Base-by-base conservation (phyloP, 64 coral and sea anemone species). In the Cladopsammia gracilis region DNA sequence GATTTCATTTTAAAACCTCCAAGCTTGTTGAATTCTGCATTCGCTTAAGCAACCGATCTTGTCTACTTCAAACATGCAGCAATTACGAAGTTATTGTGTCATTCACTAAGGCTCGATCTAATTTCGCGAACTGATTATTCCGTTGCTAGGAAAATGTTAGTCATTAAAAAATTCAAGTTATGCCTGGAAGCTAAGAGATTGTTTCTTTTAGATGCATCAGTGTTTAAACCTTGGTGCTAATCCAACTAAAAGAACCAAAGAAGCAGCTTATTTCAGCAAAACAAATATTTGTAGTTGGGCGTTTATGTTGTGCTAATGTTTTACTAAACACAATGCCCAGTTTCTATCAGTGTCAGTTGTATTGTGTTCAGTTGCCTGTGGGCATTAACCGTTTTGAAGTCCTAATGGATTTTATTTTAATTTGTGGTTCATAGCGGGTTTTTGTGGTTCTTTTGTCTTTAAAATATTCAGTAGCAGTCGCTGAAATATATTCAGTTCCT, bases 401-500 rank as follows among this genome's bases (percentile, higher is more conserved):
- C 61, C 61, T 64, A 64, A 64, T 64, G 61, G 61, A 64, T 64
- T 64, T 19, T 64, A 64, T 64, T 64, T 64, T 64, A 15, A 64
- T 64, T 64, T 64, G 61, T 15, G 61, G 13, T 64, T 64, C 14
- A 13, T 64, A 19, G 61, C 61, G 12, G 61, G 10, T 64, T 20
- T 64, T 64, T 64, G 4, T 19, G 61, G 7, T 56, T 56, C 53
- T 56, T 56, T 56, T 56, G 5, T 56, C 12, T 10, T 56, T 5
- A 12, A 56, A 56, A 10, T 34, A 34, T 34, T 34, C n/a, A n/a
- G 11, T 54, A 56, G 12, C 53, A 7, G 53, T 12, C 53, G 5
- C 53, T 56, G 53, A 34, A 34, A 34, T 34, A 34, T 34, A 34
- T 34, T 34, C 34, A 34, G 53, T 12, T 56, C 0, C 6, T 56